A percentile compares a stretch with the other conserved stretches of the same genome.
These are phyloP conservation scores for Napeogenes sylphis DNA, from an alignment of 2,888 invertebrate genomes.

Conservation along the genomic window DNA sequence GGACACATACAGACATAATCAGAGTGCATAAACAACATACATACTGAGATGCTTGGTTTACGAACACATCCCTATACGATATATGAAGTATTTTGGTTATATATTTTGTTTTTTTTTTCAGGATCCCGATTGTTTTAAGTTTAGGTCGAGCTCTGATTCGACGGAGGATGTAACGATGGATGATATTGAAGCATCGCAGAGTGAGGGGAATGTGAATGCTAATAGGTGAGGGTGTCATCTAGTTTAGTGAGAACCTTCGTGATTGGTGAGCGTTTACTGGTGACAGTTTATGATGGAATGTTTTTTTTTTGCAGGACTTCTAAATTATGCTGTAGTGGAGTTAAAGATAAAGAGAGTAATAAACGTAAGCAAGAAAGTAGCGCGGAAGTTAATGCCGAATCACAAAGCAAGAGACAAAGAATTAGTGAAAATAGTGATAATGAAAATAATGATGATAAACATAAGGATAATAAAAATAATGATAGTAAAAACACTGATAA, in stretches of 20 bases:
- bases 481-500: conserved; percentile 3
- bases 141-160: conserved; percentile 19
- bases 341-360: conserved; percentile 2
- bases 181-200: not conserved
- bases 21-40: not conserved
- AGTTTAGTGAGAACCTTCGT: no score
- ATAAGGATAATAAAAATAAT: conserved; percentile 7
- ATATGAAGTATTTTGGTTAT: not conserved
- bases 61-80: no score
- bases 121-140: conserved; percentile 51
- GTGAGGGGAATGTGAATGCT: not conserved
- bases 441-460: not conserved
- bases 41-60: no score
- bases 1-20: not conserved
- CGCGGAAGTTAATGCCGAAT: not conserved
- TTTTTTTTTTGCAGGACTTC: no score
- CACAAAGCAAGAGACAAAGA: not conserved
- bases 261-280: no score
- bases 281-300: no score
- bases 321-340: not conserved
- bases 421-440: conserved; percentile 3
- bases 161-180: conserved; percentile 13
- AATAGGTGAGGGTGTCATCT: no score
- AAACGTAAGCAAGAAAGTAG: conserved; percentile 8
- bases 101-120: conserved; percentile 22